Evolutionary conservation across 23 tunicate species (phyloP), one percentile per base, ranked within the genome.

Genomic region (Trididemnum nubilum): DNA sequence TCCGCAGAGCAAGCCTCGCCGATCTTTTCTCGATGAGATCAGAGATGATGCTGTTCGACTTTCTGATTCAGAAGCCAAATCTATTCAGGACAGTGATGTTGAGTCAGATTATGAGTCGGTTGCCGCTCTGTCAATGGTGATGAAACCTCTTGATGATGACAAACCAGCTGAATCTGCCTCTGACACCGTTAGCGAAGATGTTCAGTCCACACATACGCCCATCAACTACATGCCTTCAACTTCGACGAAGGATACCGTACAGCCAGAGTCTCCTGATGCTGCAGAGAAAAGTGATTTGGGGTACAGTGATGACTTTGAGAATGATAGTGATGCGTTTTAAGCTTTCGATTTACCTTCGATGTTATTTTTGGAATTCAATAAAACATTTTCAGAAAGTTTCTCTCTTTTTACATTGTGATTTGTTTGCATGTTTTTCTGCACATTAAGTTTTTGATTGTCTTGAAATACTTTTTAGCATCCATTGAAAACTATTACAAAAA

Each of bases 61-160:
- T 21, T 49, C 57, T 18, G n/a, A n/a, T n/a, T n/a, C n/a, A n/a
- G 67, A 61, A 12, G 26, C 5, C 15, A 24, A 15, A 32, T 31
- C 37, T 30, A 7, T 3, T 7, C 37, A 31, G 37, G 74, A 9
- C 15, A 33, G n/a, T 67, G 37, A 32, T 31, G 38, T 4, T 24
- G 87, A 72, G n/a, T 78, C 90, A 1, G 84, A 78, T 70, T 85
- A 85, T 36, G 84, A 78, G 38, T 85, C 90, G 1, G 84, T 85
- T 57, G 79, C 72, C 12, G 90, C 90, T 0, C 32, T 85, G 24
- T 78, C 83, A 5, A 85, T 57, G 71, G 84, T 51, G 15, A 29
- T 85, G 4, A 85, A 66, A 38, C 90, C 87, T 25, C 60, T 27
- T 24, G 58, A 73, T 69, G 39, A 29, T 28, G 37, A 28, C 12